Conservation (phyloP, 1,140 invertebrate genomes). For the Penaeus indicus region DNA sequence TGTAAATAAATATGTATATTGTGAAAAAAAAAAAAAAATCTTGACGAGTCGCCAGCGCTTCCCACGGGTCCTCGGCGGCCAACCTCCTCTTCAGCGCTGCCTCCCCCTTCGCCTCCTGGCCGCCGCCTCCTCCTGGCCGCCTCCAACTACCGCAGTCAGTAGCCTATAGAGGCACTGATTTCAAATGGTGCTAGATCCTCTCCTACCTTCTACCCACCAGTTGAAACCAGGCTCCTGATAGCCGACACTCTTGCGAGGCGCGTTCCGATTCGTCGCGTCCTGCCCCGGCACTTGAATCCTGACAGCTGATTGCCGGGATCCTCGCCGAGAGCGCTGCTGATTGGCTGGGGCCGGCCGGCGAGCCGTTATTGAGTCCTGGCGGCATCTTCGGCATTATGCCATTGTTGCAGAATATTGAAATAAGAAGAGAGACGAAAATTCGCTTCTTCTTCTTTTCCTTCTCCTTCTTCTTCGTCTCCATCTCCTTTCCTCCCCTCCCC, state of each 20-base stretch:
- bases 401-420: constrained; percentile 50
- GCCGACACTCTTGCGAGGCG: neutral
- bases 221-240: constrained; percentile 60
- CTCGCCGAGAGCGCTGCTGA: neutral
- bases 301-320: too few species aligned
- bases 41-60: too few species aligned
- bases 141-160: neutral
- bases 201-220: constrained; percentile 61
- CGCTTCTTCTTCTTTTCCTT: too few species aligned
- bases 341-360: constrained; percentile 14
- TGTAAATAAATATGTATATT: too few species aligned
- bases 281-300: too few species aligned
- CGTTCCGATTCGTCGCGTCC: neutral
- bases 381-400: constrained; percentile 28
- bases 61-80: too few species aligned
- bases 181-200: constrained; percentile 61
- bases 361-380: constrained; percentile 7
- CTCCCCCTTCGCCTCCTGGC: too few species aligned
- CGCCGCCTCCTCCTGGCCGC: too few species aligned
- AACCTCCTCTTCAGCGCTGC: too few species aligned
- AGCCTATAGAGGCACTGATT: constrained; percentile 60
- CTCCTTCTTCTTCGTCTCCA: too few species aligned
- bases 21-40: too few species aligned
- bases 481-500: too few species aligned
- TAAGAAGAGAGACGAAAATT: neutral